Evolutionary conservation across 92 coral and sea anemone species (phyloP).

Genomic region (Parazoanthus swiftii): DNA sequence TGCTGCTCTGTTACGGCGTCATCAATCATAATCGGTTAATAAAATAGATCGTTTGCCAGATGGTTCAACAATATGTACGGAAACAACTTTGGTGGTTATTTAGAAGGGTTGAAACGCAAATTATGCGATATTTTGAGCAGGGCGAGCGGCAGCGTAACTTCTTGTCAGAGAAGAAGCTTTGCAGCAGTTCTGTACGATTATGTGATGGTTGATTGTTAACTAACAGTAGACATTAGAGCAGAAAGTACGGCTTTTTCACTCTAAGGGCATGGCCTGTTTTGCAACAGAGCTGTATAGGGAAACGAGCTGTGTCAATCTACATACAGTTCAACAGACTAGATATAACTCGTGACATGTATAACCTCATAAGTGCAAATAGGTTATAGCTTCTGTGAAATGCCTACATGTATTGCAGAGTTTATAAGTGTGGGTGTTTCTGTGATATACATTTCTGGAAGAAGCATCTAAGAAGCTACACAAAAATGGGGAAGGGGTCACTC

Average conservation of each 20-base stretch:
- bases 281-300: background rate
- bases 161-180: background rate
- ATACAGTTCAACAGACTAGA: background rate
- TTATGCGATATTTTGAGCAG: background rate
- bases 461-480: no score
- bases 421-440: no score
- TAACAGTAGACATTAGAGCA: background rate
- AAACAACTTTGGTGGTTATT: background rate
- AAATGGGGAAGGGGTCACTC: no score
- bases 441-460: no score
- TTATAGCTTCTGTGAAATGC: no score
- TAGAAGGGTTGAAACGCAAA: background rate
- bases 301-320: background rate
- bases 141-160: background rate
- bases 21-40: background rate
- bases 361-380: no score
- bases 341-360: no score
- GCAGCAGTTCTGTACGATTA: background rate
- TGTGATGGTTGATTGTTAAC: background rate
- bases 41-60: background rate
- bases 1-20: background rate
- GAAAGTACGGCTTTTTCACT: background rate
- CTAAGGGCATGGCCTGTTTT: background rate
- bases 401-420: no score
- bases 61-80: background rate